Evolutionary conservation across 2,113 vertebrate genomes (phyloP), one percentile per base, ranked within the genome.

Genomic region (Upupa epops): DNA sequence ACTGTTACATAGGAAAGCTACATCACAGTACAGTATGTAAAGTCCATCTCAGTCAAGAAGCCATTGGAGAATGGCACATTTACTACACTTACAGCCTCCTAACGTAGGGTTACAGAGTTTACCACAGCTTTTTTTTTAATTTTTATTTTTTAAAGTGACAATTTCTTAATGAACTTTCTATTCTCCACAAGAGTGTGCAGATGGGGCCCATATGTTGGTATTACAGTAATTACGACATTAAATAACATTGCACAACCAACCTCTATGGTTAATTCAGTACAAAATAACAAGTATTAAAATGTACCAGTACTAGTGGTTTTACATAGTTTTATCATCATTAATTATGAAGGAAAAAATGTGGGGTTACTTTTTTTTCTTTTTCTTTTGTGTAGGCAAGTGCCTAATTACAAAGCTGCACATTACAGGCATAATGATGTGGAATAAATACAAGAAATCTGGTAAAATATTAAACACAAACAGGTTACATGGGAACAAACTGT

Each of bases 321-420:
- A 98, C 95, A 96, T 93, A 73, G 94, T 96, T 42, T 94, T 96
- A 89, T 94, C 93, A 89, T 98, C 97, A 98, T 97, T 96, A 96
- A 96, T 97, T 92, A 97, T 95, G 97, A 97, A 96, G 91, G 83
- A 91, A 97, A 89, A 92, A 90, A 74, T 8, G 59, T 90, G 80
- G 36, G 21, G 16, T 42, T n/a, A 45, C 40, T 46, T n/a, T 2
- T 25, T 11, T 60, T 78, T 86, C 96, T 95, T 97, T 97, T 96
- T 97, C 96, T 98, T 97, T 98, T 97, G 94, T 93, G 97, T 97
- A 98, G 98, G 98, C 98, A 97, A 98, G 98, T 97, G 98, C 98
- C 98, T 98, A 97, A 97, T 98, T 97, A 98, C 97, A 98, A 98
- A 98, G 98, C 98, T 98, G 98, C 98, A 98, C 98, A 96, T 97